Evolutionary conservation across 1,140 invertebrate genomes (phyloP).

Genomic region (Papilio machaon): DNA sequence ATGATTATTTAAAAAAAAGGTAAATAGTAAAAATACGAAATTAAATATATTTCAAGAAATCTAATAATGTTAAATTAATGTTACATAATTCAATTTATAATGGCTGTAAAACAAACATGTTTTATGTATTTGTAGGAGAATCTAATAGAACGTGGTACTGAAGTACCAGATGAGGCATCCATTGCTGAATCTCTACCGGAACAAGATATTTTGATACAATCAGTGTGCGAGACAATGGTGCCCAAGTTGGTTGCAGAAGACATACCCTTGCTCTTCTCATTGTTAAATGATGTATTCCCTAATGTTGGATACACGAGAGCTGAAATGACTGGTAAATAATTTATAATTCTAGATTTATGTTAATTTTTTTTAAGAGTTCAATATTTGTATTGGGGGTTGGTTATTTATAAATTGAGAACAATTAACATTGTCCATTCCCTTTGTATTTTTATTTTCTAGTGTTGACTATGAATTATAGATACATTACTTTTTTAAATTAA

Average conservation of each 20-base stretch:
- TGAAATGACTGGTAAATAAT: conserved; percentile 93
- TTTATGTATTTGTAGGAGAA: conserved; percentile 83
- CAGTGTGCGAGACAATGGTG: conserved; percentile 99
- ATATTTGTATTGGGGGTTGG: too few species aligned
- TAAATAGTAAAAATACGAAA: too few species aligned
- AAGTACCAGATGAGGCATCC: conserved; percentile 93
- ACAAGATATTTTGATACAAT: conserved; percentile 99
- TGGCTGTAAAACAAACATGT: background rate
- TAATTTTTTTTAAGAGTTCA: background rate
- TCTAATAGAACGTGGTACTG: conserved; percentile 87
- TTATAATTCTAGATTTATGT: background rate
- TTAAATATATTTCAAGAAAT: too few species aligned
- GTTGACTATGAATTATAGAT: background rate
- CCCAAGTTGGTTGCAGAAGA: conserved; percentile 99
- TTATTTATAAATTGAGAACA: too few species aligned
- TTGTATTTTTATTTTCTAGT: background rate
- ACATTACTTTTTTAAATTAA: background rate
- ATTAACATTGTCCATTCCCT: background rate
- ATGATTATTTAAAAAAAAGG: too few species aligned
- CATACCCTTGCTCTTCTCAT: conserved; percentile 97
- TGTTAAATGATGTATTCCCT: conserved; percentile 99
- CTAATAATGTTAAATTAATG: too few species aligned
- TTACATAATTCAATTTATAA: too few species aligned
- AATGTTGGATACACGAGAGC: conserved; percentile 97
- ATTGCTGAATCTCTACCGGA: conserved; percentile 98